A percentile compares a stretch with the other conserved stretches of the same genome.
phyloP scores from a whole-genome alignment of 2,113 vertebrate genomes.

The Pollimyrus isidori region DNA sequence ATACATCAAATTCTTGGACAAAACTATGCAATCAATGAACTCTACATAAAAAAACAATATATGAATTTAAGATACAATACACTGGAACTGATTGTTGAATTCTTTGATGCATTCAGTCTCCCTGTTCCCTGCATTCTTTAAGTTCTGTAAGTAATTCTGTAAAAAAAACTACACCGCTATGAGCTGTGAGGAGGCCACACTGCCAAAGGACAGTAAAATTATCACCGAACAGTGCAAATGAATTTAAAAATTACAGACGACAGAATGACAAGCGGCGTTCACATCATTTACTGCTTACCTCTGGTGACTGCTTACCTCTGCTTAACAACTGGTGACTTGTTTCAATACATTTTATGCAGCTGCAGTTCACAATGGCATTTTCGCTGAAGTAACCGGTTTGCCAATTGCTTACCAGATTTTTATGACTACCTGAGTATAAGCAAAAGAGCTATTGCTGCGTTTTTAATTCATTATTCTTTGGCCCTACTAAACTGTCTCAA shows the following conservation, averaged over 20 bases:
- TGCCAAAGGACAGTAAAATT: neutral
- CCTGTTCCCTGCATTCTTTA: neutral
- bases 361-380: neutral
- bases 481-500: constrained; percentile 15
- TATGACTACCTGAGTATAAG: constrained; percentile 58
- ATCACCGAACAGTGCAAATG: neutral
- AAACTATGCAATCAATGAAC: constrained; percentile 50
- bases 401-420: constrained; percentile 15
- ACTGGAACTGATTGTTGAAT: neutral
- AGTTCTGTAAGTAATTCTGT: constrained; percentile 11
- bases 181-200: neutral
- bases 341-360: neutral
- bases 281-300: neutral
- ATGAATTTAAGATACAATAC: neutral
- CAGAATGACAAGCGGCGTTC: neutral
- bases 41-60: constrained; percentile 42
- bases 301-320: neutral
- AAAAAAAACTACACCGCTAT: neutral
- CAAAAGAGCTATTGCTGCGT: constrained; percentile 51
- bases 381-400: neutral
- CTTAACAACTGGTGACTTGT: neutral
- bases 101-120: neutral
- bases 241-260: neutral
- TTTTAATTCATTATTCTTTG: constrained; percentile 29
- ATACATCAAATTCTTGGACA: constrained; percentile 37